phyloP scores from a whole-genome alignment of 2,888 invertebrate genomes.

The Synergus japonicus region DNA sequence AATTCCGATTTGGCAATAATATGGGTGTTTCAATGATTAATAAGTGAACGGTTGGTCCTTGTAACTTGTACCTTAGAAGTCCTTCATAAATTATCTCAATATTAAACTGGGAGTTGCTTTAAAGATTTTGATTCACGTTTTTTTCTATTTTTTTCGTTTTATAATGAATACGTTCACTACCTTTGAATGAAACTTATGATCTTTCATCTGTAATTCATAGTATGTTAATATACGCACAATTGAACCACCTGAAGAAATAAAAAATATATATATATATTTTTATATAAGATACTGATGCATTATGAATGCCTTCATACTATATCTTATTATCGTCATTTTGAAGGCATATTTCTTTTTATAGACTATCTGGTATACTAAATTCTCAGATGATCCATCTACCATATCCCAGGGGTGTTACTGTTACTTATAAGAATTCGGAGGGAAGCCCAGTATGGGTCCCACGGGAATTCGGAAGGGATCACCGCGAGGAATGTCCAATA shows the following conservation, averaged over 20 bases:
- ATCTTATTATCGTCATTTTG: slow-evolving; percentile 6
- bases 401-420: slow-evolving; percentile 17
- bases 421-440: slow-evolving; percentile 12
- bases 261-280: neutral
- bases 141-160: too few relatives aligned
- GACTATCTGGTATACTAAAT: neutral
- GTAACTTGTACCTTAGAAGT: neutral
- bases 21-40: neutral
- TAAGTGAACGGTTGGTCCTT: slow-evolving; percentile 1
- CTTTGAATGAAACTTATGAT: neutral
- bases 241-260: slow-evolving; percentile 10
- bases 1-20: neutral
- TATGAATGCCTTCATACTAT: neutral
- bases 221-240: slow-evolving; percentile 10
- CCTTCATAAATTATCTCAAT: slow-evolving; percentile 3
- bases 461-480: slow-evolving; percentile 21
- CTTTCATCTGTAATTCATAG: slow-evolving; percentile 7
- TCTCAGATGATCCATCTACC: neutral
- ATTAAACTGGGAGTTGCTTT: neutral
- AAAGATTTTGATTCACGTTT: too few relatives aligned
- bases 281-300: neutral
- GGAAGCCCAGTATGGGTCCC: neutral
- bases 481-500: slow-evolving; percentile 21
- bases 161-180: neutral
- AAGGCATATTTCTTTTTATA: neutral